Percentiles rank a stretch among this genome's conserved stretches.
These are phyloP conservation scores for Sepioteuthis lessoniana DNA, from an alignment of 2,888 invertebrate species.

Conservation along the genomic window DNA sequence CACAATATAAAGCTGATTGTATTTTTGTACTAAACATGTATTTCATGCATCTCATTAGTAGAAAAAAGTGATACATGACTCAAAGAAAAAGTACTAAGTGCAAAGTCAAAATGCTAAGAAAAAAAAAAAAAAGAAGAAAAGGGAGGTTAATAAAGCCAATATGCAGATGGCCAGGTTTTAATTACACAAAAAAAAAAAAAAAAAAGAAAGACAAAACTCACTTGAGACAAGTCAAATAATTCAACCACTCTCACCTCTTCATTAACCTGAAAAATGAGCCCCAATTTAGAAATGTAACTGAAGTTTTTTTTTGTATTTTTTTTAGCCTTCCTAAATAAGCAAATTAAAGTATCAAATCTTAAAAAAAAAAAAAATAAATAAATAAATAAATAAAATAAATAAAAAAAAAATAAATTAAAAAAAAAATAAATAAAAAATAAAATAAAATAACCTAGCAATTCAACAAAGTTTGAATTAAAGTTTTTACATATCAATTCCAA, in stretches of 20 bases:
- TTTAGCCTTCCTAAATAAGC: background rate
- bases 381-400: no score
- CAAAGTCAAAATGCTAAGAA: background rate
- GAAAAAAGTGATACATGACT: background rate
- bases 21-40: background rate
- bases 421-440: no score
- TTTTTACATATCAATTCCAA: no score
- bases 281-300: background rate
- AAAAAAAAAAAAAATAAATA: no score
- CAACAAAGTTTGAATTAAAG: no score
- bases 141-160: background rate
- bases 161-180: background rate
- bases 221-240: background rate
- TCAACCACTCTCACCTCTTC: background rate
- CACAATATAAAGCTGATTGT: no score
- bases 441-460: no score
- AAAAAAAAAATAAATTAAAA: no score
- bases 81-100: background rate
- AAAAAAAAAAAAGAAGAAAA: no score
- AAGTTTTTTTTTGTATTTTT: background rate
- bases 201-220: background rate
- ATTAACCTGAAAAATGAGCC: background rate
- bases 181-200: background rate
- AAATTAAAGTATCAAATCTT: no score
- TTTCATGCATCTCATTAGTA: conserved; percentile 4